phyloP scores from a whole-genome alignment of 2,797 vertebrate species.

The Clarias fuscus region DNA sequence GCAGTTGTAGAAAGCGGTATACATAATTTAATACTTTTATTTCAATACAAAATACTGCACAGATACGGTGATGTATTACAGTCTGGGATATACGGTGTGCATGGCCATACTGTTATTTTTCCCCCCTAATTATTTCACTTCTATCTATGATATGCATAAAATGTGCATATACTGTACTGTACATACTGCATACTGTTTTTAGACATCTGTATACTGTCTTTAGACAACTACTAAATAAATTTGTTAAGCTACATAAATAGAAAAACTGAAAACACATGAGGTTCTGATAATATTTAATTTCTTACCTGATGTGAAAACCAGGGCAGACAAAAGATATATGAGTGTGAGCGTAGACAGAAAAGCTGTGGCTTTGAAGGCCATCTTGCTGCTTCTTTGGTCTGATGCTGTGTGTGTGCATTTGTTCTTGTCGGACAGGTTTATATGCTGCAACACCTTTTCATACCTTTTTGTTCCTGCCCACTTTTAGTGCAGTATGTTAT shows the following conservation, averaged over 20 bases:
- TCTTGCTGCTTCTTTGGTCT: not conserved
- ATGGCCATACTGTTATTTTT: not conserved
- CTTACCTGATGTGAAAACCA: conserved; percentile 7
- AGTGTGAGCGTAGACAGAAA: not conserved
- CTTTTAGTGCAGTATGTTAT: not conserved
- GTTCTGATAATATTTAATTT: not conserved
- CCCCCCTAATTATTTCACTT: not conserved
- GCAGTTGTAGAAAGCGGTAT: not conserved
- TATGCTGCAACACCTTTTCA: not conserved
- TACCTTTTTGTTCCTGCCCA: not conserved
- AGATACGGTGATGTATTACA: not conserved
- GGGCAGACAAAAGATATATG: not conserved
- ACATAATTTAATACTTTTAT: not conserved
- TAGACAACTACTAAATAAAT: too few species aligned
- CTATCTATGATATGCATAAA: not conserved
- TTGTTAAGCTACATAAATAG: not conserved
- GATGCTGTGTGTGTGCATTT: not conserved
- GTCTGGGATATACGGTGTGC: not conserved
- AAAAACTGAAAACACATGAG: not conserved
- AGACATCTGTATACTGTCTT: not conserved
- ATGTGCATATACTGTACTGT: not conserved
- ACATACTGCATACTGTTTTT: not conserved
- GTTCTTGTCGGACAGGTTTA: not conserved
- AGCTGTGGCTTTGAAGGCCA: conserved; percentile 8
- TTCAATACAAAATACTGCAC: not conserved